Percentiles rank a stretch among this genome's conserved stretches.
Conservation (phyloP, 2,113 vertebrate species). For the Oncorhynchus tshawytscha region DNA sequence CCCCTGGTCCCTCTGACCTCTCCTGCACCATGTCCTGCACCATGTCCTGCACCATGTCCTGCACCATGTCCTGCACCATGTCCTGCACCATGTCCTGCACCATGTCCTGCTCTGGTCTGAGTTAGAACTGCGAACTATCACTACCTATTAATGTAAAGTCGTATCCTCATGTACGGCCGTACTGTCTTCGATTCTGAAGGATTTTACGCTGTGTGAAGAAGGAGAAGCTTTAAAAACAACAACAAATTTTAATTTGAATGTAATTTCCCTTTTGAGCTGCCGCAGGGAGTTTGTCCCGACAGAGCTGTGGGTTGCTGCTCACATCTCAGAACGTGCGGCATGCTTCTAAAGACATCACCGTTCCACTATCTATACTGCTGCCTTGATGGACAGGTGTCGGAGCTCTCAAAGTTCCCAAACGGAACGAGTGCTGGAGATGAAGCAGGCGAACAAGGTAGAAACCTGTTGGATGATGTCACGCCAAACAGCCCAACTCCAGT, state of each 20-base stretch:
- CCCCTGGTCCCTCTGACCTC: constrained; percentile 26
- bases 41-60: no score
- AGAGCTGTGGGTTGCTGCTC: constrained; percentile 28
- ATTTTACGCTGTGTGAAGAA: constrained; percentile 41
- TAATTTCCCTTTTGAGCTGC: constrained; percentile 50
- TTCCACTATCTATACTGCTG: constrained; percentile 15
- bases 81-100: no score
- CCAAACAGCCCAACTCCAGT: no score
- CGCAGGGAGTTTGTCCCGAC: constrained; percentile 34
- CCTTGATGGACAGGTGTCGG: constrained; percentile 60
- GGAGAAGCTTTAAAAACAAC: constrained; percentile 17
- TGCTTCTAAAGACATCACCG: constrained; percentile 62
- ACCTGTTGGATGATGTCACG: constrained; percentile 34
- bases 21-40: constrained; percentile 18
- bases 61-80: no score
- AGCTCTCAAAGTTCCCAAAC: constrained; percentile 23
- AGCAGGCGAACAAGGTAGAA: background rate
- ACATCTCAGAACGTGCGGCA: constrained; percentile 31
- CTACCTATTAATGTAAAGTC: constrained; percentile 49
- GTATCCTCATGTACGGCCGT: constrained; percentile 34
- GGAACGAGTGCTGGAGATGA: background rate
- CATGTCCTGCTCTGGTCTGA: constrained; percentile 9
- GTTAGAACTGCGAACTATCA: constrained; percentile 35
- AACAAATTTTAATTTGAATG: constrained; percentile 50
- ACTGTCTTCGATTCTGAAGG: constrained; percentile 32